These are phyloP conservation scores for Aldabrachelys gigantea DNA, from an alignment of 2,113 vertebrate species.

Conservation along the genomic window DNA sequence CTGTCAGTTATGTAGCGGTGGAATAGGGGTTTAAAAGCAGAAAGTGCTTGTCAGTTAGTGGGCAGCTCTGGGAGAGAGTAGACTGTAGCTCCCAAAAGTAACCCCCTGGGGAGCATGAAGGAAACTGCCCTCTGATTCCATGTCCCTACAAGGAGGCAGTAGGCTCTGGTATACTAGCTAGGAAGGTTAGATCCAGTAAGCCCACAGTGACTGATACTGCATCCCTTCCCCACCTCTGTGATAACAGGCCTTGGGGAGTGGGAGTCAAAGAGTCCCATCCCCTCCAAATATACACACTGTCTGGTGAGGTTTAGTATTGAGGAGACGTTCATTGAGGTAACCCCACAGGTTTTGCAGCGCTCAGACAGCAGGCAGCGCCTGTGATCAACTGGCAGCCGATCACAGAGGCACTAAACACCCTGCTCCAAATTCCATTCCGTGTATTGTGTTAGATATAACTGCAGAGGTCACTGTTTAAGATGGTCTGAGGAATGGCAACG, in stretches of 20 bases:
- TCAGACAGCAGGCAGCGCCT: background rate
- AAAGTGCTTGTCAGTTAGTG: background rate
- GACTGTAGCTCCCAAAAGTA: background rate
- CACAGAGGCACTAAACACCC: background rate
- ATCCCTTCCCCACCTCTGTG: background rate
- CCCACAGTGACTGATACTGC: background rate
- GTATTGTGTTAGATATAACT: background rate
- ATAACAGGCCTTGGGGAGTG: background rate
- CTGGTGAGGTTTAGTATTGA: background rate
- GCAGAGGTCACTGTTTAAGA: background rate
- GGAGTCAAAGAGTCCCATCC: background rate
- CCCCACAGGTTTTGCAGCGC: background rate
- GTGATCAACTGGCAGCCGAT: background rate
- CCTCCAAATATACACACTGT: background rate
- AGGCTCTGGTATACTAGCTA: background rate
- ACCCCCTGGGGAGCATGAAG: background rate
- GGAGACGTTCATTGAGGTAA: background rate
- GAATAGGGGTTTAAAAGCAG: background rate
- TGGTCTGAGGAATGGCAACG: background rate
- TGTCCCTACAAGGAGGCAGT: background rate
- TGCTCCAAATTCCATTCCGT: background rate
- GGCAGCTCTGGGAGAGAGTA: background rate
- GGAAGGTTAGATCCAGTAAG: background rate
- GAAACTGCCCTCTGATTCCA: background rate
- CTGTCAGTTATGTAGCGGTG: background rate